phyloP scores from a whole-genome alignment of 2,797 vertebrate genomes.

The Neostethus bicornis region DNA sequence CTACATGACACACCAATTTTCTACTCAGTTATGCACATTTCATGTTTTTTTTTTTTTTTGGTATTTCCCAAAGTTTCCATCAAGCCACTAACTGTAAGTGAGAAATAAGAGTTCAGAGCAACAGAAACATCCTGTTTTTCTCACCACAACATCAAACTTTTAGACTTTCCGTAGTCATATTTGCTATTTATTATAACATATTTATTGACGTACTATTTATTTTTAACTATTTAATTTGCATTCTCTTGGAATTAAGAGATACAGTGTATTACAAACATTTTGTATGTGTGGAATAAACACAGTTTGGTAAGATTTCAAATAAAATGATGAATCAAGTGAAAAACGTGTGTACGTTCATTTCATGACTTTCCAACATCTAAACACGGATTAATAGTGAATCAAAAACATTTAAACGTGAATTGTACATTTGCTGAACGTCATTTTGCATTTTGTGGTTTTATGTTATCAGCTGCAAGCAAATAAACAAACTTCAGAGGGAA shows the following conservation, averaged over 20 bases:
- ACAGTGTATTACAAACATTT: constrained; percentile 57
- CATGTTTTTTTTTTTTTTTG: constrained; percentile 46
- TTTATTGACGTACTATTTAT: constrained; percentile 74
- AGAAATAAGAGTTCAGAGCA: constrained; percentile 25
- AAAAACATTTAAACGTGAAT: constrained; percentile 5
- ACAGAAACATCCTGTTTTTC: constrained; percentile 58
- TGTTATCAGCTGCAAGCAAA: constrained; percentile 30
- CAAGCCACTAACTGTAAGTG: constrained; percentile 41
- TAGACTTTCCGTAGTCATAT: constrained; percentile 74
- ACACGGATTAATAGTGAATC: constrained; percentile 23
- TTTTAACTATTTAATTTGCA: constrained; percentile 56
- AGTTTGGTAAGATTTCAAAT: constrained; percentile 46
- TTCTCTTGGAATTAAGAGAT: constrained; percentile 54
- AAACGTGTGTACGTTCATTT: constrained; percentile 51
- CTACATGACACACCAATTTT: background rate
- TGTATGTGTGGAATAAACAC: constrained; percentile 44
- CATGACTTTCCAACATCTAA: constrained; percentile 23
- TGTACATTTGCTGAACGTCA: constrained; percentile 16
- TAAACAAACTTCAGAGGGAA: constrained; percentile 45
- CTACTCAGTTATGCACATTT: constrained; percentile 13
- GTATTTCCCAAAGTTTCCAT: constrained; percentile 76
- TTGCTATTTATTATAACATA: constrained; percentile 72
- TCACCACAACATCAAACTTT: constrained; percentile 26
- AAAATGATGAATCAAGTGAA: constrained; percentile 62
- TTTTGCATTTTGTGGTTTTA: constrained; percentile 25